Conservation (phyloP, 2,888 invertebrate species). For the Elegia similella region DNA sequence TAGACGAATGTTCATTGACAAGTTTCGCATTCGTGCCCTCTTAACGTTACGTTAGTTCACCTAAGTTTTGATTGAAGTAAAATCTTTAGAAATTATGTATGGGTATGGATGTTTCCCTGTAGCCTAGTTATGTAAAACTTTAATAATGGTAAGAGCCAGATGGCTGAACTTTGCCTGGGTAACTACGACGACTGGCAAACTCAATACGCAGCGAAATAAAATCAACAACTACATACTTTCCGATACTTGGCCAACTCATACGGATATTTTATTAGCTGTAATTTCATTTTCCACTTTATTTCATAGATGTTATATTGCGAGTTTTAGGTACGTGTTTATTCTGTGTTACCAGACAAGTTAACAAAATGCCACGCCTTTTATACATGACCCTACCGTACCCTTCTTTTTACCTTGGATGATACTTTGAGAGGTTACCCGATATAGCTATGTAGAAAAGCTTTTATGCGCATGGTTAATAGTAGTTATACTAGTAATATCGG, state of each 20-base stretch:
- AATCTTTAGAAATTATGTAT: background rate
- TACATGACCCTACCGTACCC: no score
- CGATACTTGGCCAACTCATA: constrained; percentile 1
- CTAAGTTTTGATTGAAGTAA: background rate
- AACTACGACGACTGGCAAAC: constrained; percentile 44
- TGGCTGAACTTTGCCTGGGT: constrained; percentile 53
- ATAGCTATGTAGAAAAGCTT: no score
- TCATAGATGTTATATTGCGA: background rate
- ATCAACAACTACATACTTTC: constrained; percentile 33
- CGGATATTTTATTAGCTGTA: background rate
- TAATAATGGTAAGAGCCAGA: constrained; percentile 61
- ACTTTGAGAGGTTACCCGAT: no score
- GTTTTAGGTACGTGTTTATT: background rate
- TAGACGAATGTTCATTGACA: no score
- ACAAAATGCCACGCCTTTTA: background rate
- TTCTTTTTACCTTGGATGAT: no score
- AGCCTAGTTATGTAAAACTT: constrained; percentile 50
- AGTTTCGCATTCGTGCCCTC: no score
- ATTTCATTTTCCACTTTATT: constrained; percentile 6
- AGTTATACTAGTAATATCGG: no score
- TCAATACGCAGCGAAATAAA: constrained; percentile 52
- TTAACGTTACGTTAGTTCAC: background rate
- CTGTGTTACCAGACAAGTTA: background rate
- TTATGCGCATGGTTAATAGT: no score
- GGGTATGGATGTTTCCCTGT: constrained; percentile 3